These are phyloP conservation scores for Argopecten irradians DNA, from an alignment of 1,140 invertebrate genomes.

Conservation along the genomic window DNA sequence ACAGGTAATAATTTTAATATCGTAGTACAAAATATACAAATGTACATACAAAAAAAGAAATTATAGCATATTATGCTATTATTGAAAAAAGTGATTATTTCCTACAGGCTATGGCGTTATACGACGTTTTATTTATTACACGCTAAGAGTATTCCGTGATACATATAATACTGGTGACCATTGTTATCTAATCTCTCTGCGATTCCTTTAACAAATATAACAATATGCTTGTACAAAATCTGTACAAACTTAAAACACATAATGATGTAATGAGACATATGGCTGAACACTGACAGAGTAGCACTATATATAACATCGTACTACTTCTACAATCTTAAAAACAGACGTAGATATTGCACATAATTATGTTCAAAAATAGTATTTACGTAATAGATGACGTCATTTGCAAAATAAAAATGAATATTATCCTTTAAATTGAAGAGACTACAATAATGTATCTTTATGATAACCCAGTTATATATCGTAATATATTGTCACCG, in stretches of 20 bases:
- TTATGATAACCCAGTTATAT: background rate
- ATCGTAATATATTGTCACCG: background rate
- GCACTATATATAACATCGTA: background rate
- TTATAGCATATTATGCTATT: no score
- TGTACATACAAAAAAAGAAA: no score
- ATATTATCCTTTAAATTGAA: background rate
- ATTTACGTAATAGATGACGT: background rate
- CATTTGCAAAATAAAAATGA: background rate
- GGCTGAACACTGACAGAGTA: background rate
- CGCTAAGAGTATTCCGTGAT: no score
- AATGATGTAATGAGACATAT: background rate
- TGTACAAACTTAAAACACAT: background rate
- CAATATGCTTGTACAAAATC: background rate
- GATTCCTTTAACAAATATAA: background rate
- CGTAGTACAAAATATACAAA: no score
- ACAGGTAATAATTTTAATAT: no score
- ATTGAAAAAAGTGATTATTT: no score
- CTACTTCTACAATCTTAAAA: background rate
- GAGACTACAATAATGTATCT: background rate
- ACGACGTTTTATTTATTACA: no score
- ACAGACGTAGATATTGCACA: constrained; percentile 6
- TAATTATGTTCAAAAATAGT: constrained; percentile 18
- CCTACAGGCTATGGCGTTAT: no score
- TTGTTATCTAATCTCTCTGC: no score
- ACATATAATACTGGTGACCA: no score